These are phyloP conservation scores for Lymantria monacha DNA, from an alignment of 2,888 invertebrate species.

Conservation along the genomic window DNA sequence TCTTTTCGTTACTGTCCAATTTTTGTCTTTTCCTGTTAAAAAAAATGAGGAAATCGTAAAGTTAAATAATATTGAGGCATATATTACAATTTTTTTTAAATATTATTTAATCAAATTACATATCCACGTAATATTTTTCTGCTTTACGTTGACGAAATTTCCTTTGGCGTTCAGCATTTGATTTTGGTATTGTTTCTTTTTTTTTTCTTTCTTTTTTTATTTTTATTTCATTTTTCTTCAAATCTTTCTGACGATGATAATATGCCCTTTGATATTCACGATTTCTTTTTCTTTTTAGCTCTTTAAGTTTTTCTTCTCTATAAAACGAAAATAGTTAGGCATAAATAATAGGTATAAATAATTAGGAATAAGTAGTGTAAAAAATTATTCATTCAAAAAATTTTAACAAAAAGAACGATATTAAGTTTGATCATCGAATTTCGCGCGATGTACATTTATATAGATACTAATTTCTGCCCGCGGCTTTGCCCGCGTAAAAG, in stretches of 20 bases:
- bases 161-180: too few relatives aligned
- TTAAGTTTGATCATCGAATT: slow-evolving; percentile 23
- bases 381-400: slow-evolving; percentile 19
- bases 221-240: slow-evolving; percentile 17
- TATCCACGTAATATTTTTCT: too few relatives aligned
- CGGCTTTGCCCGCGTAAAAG: too few relatives aligned
- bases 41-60: slow-evolving; percentile 10
- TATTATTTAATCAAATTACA: too few relatives aligned
- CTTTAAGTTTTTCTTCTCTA: slow-evolving; percentile 5
- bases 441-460: too few relatives aligned
- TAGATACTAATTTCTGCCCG: too few relatives aligned
- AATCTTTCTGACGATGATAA: slow-evolving; percentile 17
- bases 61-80: too few relatives aligned
- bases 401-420: slow-evolving; percentile 23
- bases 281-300: slow-evolving; percentile 10
- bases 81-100: too few relatives aligned
- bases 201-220: slow-evolving; percentile 3
- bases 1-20: slow-evolving; percentile 9
- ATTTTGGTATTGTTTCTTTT: too few relatives aligned
- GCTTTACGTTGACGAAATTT: too few relatives aligned
- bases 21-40: slow-evolving; percentile 9
- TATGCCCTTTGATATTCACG: slow-evolving; percentile 12
- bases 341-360: slow-evolving; percentile 28
- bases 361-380: slow-evolving; percentile 14
- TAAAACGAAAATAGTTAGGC: slow-evolving; percentile 29